Evolutionary conservation across 2,888 invertebrate genomes (phyloP).

Genomic region (Erebia ligea): DNA sequence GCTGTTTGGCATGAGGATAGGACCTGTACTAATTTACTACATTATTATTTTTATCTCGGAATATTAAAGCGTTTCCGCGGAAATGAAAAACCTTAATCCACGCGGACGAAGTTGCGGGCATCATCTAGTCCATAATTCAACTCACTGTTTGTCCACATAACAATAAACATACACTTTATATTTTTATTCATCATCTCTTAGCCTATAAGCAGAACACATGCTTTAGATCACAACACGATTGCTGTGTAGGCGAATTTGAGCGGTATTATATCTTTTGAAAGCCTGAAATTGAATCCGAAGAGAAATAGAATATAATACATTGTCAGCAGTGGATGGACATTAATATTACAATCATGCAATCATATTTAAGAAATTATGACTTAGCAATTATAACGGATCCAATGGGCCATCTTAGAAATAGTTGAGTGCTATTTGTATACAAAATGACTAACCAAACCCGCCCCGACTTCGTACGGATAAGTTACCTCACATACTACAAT

Average conservation of each 20-base stretch:
- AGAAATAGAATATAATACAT: conserved; percentile 2
- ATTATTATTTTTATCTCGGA: no score
- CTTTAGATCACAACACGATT: conserved; percentile 27
- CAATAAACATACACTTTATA: neutral
- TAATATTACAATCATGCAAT: conserved; percentile 35
- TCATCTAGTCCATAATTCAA: no score
- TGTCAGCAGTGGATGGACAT: conserved; percentile 24
- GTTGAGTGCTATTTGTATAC: no score
- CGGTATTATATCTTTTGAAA: conserved; percentile 18
- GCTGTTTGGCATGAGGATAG: no score
- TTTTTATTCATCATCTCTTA: neutral
- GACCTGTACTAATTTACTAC: no score
- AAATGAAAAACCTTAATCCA: no score
- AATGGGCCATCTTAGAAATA: neutral
- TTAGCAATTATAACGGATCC: conserved; percentile 16
- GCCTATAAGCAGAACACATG: conserved; percentile 22
- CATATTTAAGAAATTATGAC: conserved; percentile 24
- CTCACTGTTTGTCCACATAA: no score
- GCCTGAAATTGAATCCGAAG: conserved; percentile 19
- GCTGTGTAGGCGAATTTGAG: conserved; percentile 23
- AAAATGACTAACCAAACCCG: no score
- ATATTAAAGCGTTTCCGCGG: no score
- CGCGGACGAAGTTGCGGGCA: no score
- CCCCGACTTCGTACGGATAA: no score
- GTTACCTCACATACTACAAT: no score